Conservation (phyloP, 1,140 invertebrate genomes). For the Drosophila elegans region DNA sequence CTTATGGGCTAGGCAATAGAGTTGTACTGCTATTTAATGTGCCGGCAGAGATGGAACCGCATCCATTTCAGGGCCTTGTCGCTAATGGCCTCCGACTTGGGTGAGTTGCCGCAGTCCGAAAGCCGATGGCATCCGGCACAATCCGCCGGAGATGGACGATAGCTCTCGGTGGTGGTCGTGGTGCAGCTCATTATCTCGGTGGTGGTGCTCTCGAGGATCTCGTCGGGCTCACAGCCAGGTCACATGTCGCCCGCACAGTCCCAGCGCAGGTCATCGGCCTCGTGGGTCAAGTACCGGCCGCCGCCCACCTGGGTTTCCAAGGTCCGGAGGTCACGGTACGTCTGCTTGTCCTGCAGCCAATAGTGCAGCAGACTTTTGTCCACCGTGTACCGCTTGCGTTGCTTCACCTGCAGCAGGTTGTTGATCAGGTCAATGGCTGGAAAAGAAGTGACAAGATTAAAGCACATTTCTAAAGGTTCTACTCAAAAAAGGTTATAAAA, state of each 20-base stretch:
- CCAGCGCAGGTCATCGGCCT: conserved; percentile 98
- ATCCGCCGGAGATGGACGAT: conserved; percentile 52
- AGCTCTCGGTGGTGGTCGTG: conserved; percentile 48
- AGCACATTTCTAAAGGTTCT: too few species aligned
- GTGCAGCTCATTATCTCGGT: conserved; percentile 11
- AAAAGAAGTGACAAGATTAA: too few species aligned
- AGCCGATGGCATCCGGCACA: conserved; percentile 73
- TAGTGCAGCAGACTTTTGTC: conserved; percentile 97
- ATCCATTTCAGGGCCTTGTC: conserved; percentile 83
- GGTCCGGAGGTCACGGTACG: conserved; percentile 96
- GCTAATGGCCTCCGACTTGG: conserved; percentile 79
- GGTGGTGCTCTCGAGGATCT: conserved; percentile 16
- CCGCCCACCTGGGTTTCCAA: conserved; percentile 93
- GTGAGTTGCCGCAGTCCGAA: conserved; percentile 53
- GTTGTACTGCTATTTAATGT: conserved; percentile 73
- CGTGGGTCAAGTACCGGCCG: conserved; percentile 96
- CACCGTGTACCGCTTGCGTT: conserved; percentile 97
- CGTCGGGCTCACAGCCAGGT: conserved; percentile 48
- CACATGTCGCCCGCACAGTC: conserved; percentile 86
- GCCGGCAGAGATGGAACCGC: conserved; percentile 80
- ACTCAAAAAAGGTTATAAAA: too few species aligned
- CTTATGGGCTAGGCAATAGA: conserved; percentile 31
- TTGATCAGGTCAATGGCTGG: conserved; percentile 98
- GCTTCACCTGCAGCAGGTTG: conserved; percentile 99
- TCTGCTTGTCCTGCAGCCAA: conserved; percentile 98